Base-by-base conservation (phyloP, 2,888 invertebrate genomes). In the Eremobia ochroleuca region DNA sequence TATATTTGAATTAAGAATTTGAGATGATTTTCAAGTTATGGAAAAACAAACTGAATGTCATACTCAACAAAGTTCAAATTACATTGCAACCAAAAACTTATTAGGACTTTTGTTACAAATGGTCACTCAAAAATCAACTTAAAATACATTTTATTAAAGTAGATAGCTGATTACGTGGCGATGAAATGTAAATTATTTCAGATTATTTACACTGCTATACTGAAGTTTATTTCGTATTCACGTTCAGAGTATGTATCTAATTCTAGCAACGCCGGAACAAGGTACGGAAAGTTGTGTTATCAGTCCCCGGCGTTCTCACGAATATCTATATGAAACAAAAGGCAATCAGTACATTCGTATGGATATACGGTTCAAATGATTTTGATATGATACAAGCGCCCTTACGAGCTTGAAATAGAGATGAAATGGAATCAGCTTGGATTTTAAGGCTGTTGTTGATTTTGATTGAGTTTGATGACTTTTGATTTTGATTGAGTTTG, bases 251-350 rank as follows among this genome's bases (percentile, higher is more conserved):
- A 37, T 34, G 4, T 11, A 43, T 79, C 9, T 49, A 49, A 37
- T 28, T 55, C 21, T 61, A 28, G 18, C 31, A 31, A 31, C 43
- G n/a, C 66, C 83, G 66, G 83, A 79, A 83, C 31, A 37, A 77
- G 59, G 4, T 5, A 55, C 15, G 18, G 25, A 37, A 46, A 83
- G 79, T 77, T 83, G 21, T 83, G 66, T 61, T 83, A 83, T 83
- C 79, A 18, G 52, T n/a, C 25, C n/a, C 62, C 79, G 65, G 37
- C 2, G 31, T 11, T 11, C 55, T 37, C 40, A 18, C 28, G 6
- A 55, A 40, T 31, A 28, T 21, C 28, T 66, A 21, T 34, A 31
- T 43, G 15, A 59, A 55, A 83, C 46, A 62, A 55, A 46, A n/a
- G 61, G 31, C 37, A 62, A 83, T 46, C 66, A 46, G 61, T 31